These are phyloP conservation scores for Hipparchia semele DNA, from an alignment of 2,888 invertebrate genomes.

Conservation along the genomic window DNA sequence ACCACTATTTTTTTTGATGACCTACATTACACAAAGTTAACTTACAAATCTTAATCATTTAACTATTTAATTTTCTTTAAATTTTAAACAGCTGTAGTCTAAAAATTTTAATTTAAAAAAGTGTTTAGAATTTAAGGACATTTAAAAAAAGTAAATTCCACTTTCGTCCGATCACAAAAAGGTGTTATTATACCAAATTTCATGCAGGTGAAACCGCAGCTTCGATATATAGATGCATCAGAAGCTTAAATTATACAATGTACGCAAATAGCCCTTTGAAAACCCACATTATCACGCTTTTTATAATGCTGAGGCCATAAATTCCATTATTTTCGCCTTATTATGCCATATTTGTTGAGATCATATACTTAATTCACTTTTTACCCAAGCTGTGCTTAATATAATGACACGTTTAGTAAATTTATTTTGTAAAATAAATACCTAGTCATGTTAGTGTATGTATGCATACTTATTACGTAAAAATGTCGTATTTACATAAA, in stretches of 20 bases:
- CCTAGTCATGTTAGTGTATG: neutral
- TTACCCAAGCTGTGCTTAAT: neutral
- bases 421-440: neutral
- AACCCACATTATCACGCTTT: slow-evolving; percentile 17
- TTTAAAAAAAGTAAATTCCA: too few relatives aligned
- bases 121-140: too few relatives aligned
- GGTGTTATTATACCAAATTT: slow-evolving; percentile 12
- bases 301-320: slow-evolving; percentile 12
- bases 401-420: slow-evolving; percentile 15
- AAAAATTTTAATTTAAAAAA: too few relatives aligned
- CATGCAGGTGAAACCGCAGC: slow-evolving; percentile 8
- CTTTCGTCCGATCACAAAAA: neutral
- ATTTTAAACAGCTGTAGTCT: too few relatives aligned
- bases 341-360: slow-evolving; percentile 15
- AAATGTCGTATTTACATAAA: neutral
- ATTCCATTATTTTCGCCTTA: slow-evolving; percentile 20
- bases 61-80: too few relatives aligned
- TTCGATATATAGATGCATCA: neutral
- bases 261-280: neutral
- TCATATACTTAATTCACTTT: slow-evolving; percentile 9
- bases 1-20: too few relatives aligned
- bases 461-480: neutral
- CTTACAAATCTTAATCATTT: too few relatives aligned
- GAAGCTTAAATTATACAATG: slow-evolving; percentile 2
- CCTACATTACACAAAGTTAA: too few relatives aligned